Base-by-base conservation (phyloP, 2,888 invertebrate genomes). In the Aproaerema taeniolella region DNA sequence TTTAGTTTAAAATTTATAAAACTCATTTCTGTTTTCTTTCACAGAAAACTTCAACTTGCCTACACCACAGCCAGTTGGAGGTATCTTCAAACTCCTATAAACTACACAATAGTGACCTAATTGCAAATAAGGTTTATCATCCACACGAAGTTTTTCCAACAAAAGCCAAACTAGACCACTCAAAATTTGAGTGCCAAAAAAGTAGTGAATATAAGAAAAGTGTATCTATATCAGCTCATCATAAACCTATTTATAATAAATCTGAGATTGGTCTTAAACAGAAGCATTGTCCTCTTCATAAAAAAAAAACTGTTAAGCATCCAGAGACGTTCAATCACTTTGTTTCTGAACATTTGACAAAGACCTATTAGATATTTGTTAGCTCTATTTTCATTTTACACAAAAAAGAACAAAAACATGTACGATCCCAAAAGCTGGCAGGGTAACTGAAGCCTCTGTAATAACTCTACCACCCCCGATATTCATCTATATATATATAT, bases 361-460 rank as follows among this genome's bases (percentile, higher is more conserved):
- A 83, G 76, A 86, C 82, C 71, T 85, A 77, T 56, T 86, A 74
- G 63, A 42, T 49, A n/a, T n/a, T n/a, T n/a, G n/a, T n/a, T n/a
- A 41, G 29, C n/a, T n/a, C n/a, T n/a, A n/a, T n/a, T n/a, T n/a
- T n/a, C n/a, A n/a, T n/a, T n/a, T n/a, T n/a, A n/a, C n/a, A n/a
- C n/a, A n/a, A n/a, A n/a, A n/a, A n/a, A n/a, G n/a, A n/a, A n/a
- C n/a, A n/a, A n/a, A n/a, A n/a, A n/a, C n/a, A n/a, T n/a, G n/a
- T n/a, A n/a, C n/a, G n/a, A n/a, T n/a, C n/a, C n/a, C n/a, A n/a
- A n/a, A n/a, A n/a, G n/a, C n/a, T n/a, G n/a, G n/a, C n/a, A n/a
- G n/a, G n/a, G n/a, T n/a, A n/a, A n/a, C n/a, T n/a, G n/a, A n/a
- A n/a, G n/a, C n/a, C n/a, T n/a, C n/a, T n/a, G n/a, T n/a, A n/a